A percentile compares a stretch with the other conserved stretches of the same genome.
Evolutionary conservation across 2,888 invertebrate species (phyloP).

Genomic region (Cerastoderma edule): DNA sequence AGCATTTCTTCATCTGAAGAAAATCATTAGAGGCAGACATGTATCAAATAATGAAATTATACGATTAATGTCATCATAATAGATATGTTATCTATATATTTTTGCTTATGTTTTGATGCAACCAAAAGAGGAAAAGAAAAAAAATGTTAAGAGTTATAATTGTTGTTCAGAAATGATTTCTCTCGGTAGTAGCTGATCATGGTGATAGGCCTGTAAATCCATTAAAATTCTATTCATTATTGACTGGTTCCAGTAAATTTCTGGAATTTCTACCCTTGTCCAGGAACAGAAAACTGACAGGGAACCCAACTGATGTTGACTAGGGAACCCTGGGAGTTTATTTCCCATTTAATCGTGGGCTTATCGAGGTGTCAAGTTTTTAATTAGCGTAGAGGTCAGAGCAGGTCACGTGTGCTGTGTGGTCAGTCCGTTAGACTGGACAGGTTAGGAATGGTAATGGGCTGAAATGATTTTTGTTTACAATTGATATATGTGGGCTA

Average conservation of each 20-base stretch:
- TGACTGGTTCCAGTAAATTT: slow-evolving; percentile 51
- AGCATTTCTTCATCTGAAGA: too few species aligned
- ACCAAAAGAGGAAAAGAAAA: background rate
- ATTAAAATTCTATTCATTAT: slow-evolving; percentile 17
- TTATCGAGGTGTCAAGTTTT: slow-evolving; percentile 52
- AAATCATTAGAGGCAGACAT: too few species aligned
- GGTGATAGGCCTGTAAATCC: too few species aligned
- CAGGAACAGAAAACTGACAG: slow-evolving; percentile 32
- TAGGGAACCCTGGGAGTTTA: slow-evolving; percentile 37
- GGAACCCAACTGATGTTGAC: slow-evolving; percentile 38
- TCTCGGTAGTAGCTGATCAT: too few species aligned
- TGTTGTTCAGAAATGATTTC: too few species aligned
- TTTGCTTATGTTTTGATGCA: background rate
- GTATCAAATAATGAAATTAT: too few species aligned
- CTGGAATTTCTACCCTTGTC: slow-evolving; percentile 18
- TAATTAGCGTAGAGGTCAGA: slow-evolving; percentile 49
- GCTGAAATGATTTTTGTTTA: too few species aligned
- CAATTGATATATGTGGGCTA: too few species aligned
- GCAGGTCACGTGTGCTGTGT: slow-evolving; percentile 31
- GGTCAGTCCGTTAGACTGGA: slow-evolving; percentile 5
- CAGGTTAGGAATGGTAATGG: too few species aligned
- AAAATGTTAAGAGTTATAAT: too few species aligned
- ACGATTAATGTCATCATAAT: too few species aligned
- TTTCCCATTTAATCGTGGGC: slow-evolving; percentile 54
- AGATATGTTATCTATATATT: too few species aligned